Percentiles rank a stretch among this genome's conserved stretches.
These are phyloP conservation scores for Myotis brandtii DNA, from an alignment of 2,113 vertebrate species.

Conservation along the genomic window DNA sequence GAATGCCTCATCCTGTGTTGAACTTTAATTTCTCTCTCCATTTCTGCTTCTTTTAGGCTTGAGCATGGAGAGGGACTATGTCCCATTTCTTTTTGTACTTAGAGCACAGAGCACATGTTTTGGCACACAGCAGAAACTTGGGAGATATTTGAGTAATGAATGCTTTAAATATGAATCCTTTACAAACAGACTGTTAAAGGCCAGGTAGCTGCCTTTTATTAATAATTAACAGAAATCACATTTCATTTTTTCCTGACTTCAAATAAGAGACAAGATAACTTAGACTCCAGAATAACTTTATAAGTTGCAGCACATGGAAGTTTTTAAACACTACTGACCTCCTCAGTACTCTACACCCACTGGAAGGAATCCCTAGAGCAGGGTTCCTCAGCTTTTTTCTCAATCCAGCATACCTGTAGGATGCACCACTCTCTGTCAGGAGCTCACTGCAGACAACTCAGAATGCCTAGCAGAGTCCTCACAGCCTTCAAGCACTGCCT, in stretches of 20 bases:
- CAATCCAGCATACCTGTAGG: not conserved
- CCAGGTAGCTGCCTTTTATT: not conserved
- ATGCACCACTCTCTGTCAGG: not conserved
- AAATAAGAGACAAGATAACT: conserved; percentile 2
- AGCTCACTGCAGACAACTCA: not conserved
- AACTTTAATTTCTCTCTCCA: conserved; percentile 34
- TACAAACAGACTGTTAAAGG: not conserved
- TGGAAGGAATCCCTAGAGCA: not conserved
- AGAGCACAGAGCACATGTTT: not conserved
- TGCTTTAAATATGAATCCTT: conserved; percentile 43
- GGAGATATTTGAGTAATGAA: not conserved
- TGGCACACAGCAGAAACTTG: not conserved
- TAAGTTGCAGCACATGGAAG: not conserved
- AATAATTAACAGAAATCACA: not conserved
- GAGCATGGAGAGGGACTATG: not conserved
- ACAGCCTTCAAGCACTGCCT: not conserved
- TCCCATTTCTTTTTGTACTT: not conserved
- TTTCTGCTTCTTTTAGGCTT: conserved; percentile 16
- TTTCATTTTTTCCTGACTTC: conserved; percentile 45
- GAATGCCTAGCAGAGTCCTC: not conserved
- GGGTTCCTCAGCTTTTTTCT: not conserved
- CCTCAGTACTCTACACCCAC: not conserved
- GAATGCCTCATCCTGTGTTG: not conserved
- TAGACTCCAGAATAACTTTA: not conserved
- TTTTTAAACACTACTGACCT: conserved; percentile 6